Evolutionary conservation across 2,113 vertebrate genomes (phyloP).

Genomic region (Bujurquina vittata): DNA sequence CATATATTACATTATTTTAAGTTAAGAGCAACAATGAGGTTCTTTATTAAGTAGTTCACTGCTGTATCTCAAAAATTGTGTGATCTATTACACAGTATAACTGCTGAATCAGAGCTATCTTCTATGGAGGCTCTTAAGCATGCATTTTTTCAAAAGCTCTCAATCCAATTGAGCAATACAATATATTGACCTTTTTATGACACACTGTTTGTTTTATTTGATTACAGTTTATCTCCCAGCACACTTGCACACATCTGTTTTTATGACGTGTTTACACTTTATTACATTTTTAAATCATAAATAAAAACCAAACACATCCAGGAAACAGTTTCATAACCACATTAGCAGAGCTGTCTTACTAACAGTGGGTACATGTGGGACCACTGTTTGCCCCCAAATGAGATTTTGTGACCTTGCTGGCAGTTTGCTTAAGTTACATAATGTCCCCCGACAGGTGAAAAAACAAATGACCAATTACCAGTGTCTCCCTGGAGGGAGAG

Average conservation of each 20-base stretch:
- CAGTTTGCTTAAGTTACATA: conserved; percentile 57
- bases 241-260: neutral
- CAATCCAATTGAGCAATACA: neutral
- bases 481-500: conserved; percentile 43
- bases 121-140: neutral
- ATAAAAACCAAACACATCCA: neutral
- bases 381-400: conserved; percentile 21
- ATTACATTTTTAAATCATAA: neutral
- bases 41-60: conserved; percentile 15
- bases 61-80: neutral
- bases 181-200: neutral
- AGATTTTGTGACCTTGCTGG: conserved; percentile 50
- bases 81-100: neutral
- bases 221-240: neutral
- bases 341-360: conserved; percentile 7
- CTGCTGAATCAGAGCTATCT: neutral
- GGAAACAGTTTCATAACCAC: conserved; percentile 31
- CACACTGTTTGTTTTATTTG: neutral
- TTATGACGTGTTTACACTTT: neutral
- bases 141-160: neutral
- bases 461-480: conserved; percentile 68
- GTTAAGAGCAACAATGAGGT: neutral
- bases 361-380: conserved; percentile 39
- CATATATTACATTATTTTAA: neutral
- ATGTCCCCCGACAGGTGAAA: conserved; percentile 66